Percentiles rank a stretch among this genome's conserved stretches.
Conservation (phyloP, 2,113 vertebrate genomes). For the Platanista minor region DNA sequence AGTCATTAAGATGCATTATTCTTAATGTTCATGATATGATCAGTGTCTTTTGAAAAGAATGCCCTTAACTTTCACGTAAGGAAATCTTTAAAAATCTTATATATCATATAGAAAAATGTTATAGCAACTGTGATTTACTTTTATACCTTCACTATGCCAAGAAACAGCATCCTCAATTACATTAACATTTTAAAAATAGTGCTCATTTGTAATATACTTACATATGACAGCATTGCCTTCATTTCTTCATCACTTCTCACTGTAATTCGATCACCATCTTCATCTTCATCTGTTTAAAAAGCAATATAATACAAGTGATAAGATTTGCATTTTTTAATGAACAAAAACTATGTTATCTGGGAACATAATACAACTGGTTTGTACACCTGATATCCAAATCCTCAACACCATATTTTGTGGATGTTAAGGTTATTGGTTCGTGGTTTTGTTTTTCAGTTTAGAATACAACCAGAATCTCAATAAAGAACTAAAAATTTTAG, state of each 20-base stretch:
- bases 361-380: not conserved
- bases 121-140: constrained; percentile 15
- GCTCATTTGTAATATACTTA: constrained; percentile 80
- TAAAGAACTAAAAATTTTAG: not conserved
- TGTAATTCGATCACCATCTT: constrained; percentile 98
- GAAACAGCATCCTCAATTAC: constrained; percentile 8
- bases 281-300: constrained; percentile 92
- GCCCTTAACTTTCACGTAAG: constrained; percentile 36
- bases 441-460: not conserved
- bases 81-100: constrained; percentile 53
- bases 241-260: constrained; percentile 98
- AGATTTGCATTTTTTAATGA: not conserved
- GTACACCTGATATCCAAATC: not conserved
- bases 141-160: not conserved
- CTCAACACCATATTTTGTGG: not conserved
- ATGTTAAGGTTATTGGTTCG: not conserved
- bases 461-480: not conserved
- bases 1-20: constrained; percentile 97
- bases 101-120: not conserved
- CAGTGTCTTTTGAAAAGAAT: constrained; percentile 83
- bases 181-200: not conserved
- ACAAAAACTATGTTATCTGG: not conserved
- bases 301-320: not conserved
- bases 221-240: constrained; percentile 98
- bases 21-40: constrained; percentile 96